Conservation (phyloP, 2,888 invertebrate genomes). For the Laspeyria flexula region DNA sequence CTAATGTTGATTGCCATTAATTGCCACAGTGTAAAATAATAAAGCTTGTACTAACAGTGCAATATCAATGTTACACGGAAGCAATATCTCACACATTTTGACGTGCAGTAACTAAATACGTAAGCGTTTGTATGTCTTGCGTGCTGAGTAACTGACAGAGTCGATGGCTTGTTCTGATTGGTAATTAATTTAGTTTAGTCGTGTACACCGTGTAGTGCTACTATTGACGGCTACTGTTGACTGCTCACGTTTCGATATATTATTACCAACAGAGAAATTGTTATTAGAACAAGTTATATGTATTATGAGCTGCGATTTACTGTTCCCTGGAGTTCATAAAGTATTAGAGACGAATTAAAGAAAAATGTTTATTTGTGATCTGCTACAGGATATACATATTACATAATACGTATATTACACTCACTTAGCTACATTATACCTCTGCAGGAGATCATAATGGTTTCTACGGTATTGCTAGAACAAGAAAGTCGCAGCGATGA, state of each 20-base stretch:
- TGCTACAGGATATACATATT: too few species aligned
- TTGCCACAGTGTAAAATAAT: too few species aligned
- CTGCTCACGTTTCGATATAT: not conserved
- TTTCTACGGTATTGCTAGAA: too few species aligned
- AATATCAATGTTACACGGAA: constrained; percentile 32
- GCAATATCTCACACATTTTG: constrained; percentile 36
- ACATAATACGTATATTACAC: too few species aligned
- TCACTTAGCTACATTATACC: too few species aligned
- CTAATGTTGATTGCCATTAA: too few species aligned
- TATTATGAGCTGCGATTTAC: not conserved
- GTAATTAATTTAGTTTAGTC: constrained; percentile 56
- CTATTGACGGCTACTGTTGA: constrained; percentile 11
- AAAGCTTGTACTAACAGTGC: not conserved
- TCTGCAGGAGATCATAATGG: too few species aligned
- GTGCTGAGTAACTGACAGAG: constrained; percentile 49
- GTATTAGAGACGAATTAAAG: too few species aligned
- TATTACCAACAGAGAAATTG: not conserved
- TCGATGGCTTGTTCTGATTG: constrained; percentile 56
- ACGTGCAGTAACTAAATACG: constrained; percentile 37
- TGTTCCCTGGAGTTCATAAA: not conserved
- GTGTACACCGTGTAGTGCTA: constrained; percentile 33
- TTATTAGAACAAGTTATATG: not conserved
- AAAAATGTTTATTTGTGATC: too few species aligned
- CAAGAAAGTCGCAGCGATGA: too few species aligned
- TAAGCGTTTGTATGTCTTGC: constrained; percentile 33